Evolutionary conservation across 2,797 vertebrate species (phyloP), one percentile per base, ranked within the genome.

Genomic region (Falco rusticolus): DNA sequence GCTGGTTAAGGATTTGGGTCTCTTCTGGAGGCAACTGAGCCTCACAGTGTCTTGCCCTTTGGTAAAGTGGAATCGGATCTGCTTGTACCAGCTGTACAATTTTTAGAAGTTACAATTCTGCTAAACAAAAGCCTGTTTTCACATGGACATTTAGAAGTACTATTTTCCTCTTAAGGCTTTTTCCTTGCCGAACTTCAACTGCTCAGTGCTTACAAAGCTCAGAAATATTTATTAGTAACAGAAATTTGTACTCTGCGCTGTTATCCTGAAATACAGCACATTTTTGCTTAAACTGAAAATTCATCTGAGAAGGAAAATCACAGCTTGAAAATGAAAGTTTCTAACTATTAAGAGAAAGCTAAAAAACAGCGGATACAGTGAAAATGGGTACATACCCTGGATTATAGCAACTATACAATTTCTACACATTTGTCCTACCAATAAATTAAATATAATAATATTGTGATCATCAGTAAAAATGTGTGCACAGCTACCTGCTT

Each of bases 331-430:
- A 34, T 16, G 3, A 50, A 79, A 48, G 33, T 63, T 68, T 80
- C 24, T 61, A 61, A 53, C 45, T 70, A 65, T 28, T 53, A 66
- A 74, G 17, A 85, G 25, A 61, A 63, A 54, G 39, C n/a, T 34
- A 39, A 68, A 84, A 70, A 31, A 0, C 37, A 41, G 17, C 15
- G 16, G 28, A 29, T 50, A 24, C 12, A 20, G 11, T 26, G 28
- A 48, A 76, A 61, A 53, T 0, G 1, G 64, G 3, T 13, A 37
- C 1, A 16, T 9, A 41, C 24, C 39, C n/a, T 22, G 25, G 10
- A 22, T 70, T 57, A 53, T n/a, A 75, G 72, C 53, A 79, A 25
- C 34, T 26, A 12, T 4, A 33, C 10, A 18, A 57, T n/a, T 57
- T 34, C 47, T 56, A 45, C 7, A 10, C 19, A 8, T 43, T 34